Conservation (phyloP, 2,888 invertebrate species). For the Rhodophaea formosa region DNA sequence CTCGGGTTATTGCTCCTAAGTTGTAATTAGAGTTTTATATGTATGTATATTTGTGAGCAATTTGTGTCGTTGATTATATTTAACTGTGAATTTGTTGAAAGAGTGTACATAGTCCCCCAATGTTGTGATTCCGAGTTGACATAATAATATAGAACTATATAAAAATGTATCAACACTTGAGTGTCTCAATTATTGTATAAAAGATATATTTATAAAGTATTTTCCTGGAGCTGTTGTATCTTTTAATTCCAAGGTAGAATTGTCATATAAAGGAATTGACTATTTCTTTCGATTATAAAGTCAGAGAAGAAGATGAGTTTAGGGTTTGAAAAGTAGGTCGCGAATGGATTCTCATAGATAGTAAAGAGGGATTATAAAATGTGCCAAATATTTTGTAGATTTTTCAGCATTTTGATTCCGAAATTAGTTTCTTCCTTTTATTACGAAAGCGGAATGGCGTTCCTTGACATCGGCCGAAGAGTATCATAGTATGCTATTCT, state of each 20-base stretch:
- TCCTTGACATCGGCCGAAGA: too few relatives aligned
- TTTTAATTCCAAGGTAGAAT: slow-evolving; percentile 40
- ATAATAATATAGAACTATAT: slow-evolving; percentile 37
- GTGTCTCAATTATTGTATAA: slow-evolving; percentile 43
- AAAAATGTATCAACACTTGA: slow-evolving; percentile 32
- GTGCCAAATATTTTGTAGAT: slow-evolving; percentile 78
- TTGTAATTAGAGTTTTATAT: slow-evolving; percentile 53
- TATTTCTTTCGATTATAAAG: slow-evolving; percentile 40
- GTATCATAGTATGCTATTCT: slow-evolving; percentile 8
- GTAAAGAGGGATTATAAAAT: slow-evolving; percentile 32
- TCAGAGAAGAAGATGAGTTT: neutral
- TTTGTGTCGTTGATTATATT: slow-evolving; percentile 44
- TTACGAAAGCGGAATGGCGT: neutral
- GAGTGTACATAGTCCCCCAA: slow-evolving; percentile 69
- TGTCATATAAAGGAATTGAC: slow-evolving; percentile 55
- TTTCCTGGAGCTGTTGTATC: slow-evolving; percentile 46
- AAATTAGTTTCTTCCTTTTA: slow-evolving; percentile 4
- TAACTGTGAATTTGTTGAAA: slow-evolving; percentile 42
- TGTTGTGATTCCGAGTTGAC: slow-evolving; percentile 68
- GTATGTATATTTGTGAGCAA: slow-evolving; percentile 69
- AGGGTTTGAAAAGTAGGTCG: neutral
- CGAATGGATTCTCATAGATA: slow-evolving; percentile 2
- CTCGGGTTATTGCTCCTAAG: slow-evolving; percentile 39
- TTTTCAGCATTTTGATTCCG: slow-evolving; percentile 15
- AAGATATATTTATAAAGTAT: slow-evolving; percentile 33